Evolutionary conservation across 2,797 vertebrate species (phyloP).

Genomic region (Limnodromus scolopaceus): DNA sequence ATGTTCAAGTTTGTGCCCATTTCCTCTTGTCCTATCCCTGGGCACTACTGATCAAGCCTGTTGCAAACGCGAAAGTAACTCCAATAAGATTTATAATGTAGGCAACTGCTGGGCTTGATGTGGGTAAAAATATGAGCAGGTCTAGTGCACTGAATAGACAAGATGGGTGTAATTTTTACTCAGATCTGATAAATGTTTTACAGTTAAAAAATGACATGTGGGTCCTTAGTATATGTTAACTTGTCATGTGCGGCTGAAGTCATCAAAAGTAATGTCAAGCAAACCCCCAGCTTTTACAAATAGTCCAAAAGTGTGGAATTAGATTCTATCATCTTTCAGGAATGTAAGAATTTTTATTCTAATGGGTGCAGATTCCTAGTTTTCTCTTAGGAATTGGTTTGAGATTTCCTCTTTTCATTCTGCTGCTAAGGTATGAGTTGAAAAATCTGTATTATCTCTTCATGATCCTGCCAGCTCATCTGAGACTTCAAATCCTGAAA

Average conservation of each 20-base stretch:
- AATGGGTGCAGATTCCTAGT: neutral
- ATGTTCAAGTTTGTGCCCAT: too few species aligned
- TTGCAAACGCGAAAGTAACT: neutral
- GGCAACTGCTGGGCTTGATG: neutral
- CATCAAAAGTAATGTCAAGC: neutral
- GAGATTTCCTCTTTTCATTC: neutral
- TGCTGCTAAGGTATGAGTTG: neutral
- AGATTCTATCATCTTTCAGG: neutral
- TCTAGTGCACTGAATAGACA: neutral
- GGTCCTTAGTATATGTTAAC: neutral
- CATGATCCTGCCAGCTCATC: neutral
- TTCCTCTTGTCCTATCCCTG: too few species aligned
- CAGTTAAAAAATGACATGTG: neutral
- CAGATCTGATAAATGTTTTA: neutral
- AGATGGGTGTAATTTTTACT: neutral
- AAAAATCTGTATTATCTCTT: neutral
- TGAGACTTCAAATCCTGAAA: neutral
- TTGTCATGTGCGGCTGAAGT: rapidly evolving
- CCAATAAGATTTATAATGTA: neutral
- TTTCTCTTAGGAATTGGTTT: neutral
- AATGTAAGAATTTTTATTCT: neutral
- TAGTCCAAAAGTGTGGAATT: neutral
- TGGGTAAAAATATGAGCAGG: neutral
- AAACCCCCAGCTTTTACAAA: neutral
- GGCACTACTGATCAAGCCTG: neutral